Evolutionary conservation across 2,888 invertebrate genomes (phyloP).

Genomic region (Chydorus sphaericus): DNA sequence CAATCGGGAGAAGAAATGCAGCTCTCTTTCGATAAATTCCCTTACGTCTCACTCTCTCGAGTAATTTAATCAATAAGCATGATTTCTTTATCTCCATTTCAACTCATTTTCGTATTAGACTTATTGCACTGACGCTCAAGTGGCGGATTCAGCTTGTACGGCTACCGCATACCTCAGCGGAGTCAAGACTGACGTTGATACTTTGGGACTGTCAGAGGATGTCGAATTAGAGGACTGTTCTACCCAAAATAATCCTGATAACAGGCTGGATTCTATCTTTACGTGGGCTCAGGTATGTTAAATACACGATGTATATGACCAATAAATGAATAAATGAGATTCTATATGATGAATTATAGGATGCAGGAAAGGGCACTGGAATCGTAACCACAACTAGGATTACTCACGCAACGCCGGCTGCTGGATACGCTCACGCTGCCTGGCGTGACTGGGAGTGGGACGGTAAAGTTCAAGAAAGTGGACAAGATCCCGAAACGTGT

Average conservation of each 20-base stretch:
- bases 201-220: slow-evolving; percentile 54
- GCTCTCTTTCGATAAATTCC: slow-evolving; percentile 59
- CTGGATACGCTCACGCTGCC: slow-evolving; percentile 53
- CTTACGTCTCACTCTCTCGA: slow-evolving; percentile 57
- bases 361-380: slow-evolving; percentile 25
- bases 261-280: slow-evolving; percentile 18
- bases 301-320: no score
- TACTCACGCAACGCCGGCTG: slow-evolving; percentile 64
- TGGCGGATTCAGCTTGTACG: slow-evolving; percentile 20
- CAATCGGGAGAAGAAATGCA: slow-evolving; percentile 49
- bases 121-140: slow-evolving; percentile 19
- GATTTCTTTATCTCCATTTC: no score
- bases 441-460: slow-evolving; percentile 33
- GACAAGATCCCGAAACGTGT: slow-evolving; percentile 39
- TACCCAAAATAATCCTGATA: slow-evolving; percentile 15
- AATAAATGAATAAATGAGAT: no score
- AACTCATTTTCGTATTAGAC: slow-evolving; percentile 17
- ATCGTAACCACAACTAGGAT: slow-evolving; percentile 60
- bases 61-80: no score
- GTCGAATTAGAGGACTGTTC: slow-evolving; percentile 29
- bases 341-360: slow-evolving; percentile 19
- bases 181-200: slow-evolving; percentile 59
- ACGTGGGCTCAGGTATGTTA: slow-evolving; percentile 21
- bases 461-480: slow-evolving; percentile 36
- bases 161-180: slow-evolving; percentile 51